Base-by-base conservation (phyloP, 2,113 vertebrate species). In the Acanthisitta chloris region DNA sequence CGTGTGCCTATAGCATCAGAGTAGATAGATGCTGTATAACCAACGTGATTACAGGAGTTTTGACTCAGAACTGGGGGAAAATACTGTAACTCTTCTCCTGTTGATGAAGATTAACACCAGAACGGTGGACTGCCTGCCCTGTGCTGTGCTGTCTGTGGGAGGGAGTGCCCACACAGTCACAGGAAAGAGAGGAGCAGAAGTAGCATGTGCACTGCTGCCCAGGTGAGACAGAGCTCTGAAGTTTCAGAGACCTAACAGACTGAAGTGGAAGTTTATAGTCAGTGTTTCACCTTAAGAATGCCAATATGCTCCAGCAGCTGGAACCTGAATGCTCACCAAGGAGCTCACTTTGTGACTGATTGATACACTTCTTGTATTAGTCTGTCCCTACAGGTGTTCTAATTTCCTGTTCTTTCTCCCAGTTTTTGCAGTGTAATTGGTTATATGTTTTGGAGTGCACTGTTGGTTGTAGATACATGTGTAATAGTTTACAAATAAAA, bases 1-100 rank as follows among this genome's bases (percentile, higher is more conserved):
- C 14, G 11, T 54, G 1, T 45, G 18, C 18, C 33, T 42, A 12
- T 49, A 58, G 42, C 4, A 17, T 61, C 20, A 26, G 20, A 46
- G 25, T 19, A 72, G 21, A 16, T 25, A 36, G 40, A 10, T 8
- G 6, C 12, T 49, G 21, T 42, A 3, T 40, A 72, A 65, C 10
- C 10, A 16, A 1, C 57, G 66, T 4, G 1, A 36, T 58, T 69
- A 17, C 33, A n/a, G 45, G 54, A 61, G 23, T 49, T 90, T 17
- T n/a, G 8, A 16, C 20, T 43, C 14, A 21, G 46, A 73, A 58
- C 2, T 0, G 2, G 2, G 18, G 1, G 1, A 12, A 24, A 81
- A 34, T 8, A 69, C n/a, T 20, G 14, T 46, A 74, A 26, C 12
- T 88, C 15, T 62, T 52, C 12, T 45, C 8, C 20, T 2, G 2